Base-by-base conservation (phyloP, 1,140 invertebrate genomes). In the Diploscapter pachys region DNA sequence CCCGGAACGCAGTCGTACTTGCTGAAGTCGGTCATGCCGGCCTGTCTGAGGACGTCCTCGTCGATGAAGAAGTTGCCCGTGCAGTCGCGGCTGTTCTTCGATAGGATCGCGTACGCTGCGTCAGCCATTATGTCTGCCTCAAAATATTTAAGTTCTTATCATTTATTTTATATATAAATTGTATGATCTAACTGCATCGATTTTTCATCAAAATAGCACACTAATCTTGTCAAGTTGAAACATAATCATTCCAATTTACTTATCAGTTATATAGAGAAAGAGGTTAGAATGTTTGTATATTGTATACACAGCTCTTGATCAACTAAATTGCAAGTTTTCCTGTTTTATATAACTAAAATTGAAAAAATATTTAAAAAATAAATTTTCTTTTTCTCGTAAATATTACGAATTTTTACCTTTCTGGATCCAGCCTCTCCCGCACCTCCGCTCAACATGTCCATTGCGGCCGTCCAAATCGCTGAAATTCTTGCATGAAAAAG, bases 61-160 rank as follows among this genome's bases (percentile, higher is more conserved):
- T 99, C 97, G 74, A 98, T 91, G 49, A 90, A 90, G 87, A 98
- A 99, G 81, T 98, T 90, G 5, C 96, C 96, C 54, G 93, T 95
- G 80, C 89, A 89, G 2, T 87, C 88, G 83, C 89, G 56, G 5
- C 77, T 79, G 53, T 78, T 65, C 61, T 74, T 8, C 3, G 73
- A 55, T 0, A 78, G 62, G 31, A 77, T 64, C 3, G 59, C 72
- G 50, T 76, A 76, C 0, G 76, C 76, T 8, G 82, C 78, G 80
- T 86, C 88, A 11, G 92, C 91, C 87, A 99, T 91, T 78, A 99
- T 98, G 73, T 96, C 93, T 0, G 93, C 91, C 85, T 59, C 9
- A 57, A 72, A 59, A 59, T 59, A 59, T 59, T 59, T 2, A 11
- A 59, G 9, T 59, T 59, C 1, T 59, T 59, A 59, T 31, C 31